Evolutionary conservation across 2,888 invertebrate species (phyloP).

Genomic region (Drosophila neotestacea): DNA sequence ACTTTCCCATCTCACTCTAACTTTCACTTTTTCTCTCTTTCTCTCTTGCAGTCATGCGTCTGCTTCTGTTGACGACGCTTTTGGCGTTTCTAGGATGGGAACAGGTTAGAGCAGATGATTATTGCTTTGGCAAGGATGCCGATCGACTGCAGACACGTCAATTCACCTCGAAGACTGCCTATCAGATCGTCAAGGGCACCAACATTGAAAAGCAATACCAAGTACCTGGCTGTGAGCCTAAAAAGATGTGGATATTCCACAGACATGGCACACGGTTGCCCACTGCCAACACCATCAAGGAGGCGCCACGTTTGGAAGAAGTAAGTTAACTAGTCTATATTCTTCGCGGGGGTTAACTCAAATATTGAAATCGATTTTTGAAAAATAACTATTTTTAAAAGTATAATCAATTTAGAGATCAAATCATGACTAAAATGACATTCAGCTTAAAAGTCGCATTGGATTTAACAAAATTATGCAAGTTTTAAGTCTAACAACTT

Average conservation of each 20-base stretch:
- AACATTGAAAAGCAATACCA: slow-evolving; percentile 87
- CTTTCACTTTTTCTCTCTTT: not conserved
- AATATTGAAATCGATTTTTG: too few relatives aligned
- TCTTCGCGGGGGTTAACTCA: too few relatives aligned
- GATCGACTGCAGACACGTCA: slow-evolving; percentile 84
- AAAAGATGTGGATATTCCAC: slow-evolving; percentile 90
- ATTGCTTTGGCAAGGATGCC: slow-evolving; percentile 83
- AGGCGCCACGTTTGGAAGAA: slow-evolving; percentile 87
- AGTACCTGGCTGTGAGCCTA: slow-evolving; percentile 89
- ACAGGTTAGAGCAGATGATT: slow-evolving; percentile 67
- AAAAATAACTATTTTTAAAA: too few relatives aligned
- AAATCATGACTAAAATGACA: too few relatives aligned
- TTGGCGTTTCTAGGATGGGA: slow-evolving; percentile 52
- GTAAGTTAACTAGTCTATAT: slow-evolving; percentile 79
- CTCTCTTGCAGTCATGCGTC: slow-evolving; percentile 60
- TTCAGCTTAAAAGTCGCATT: too few relatives aligned
- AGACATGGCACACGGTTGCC: slow-evolving; percentile 91
- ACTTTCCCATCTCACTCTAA: not conserved
- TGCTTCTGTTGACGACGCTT: slow-evolving; percentile 52
- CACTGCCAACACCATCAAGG: slow-evolving; percentile 86
- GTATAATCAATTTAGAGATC: too few relatives aligned
- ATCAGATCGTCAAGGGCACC: slow-evolving; percentile 89
- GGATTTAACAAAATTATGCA: too few relatives aligned
- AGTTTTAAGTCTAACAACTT: too few relatives aligned
- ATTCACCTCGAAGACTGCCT: slow-evolving; percentile 91